Evolutionary conservation across 2,888 invertebrate genomes (phyloP).

Genomic region (Habroteleia sp.): DNA sequence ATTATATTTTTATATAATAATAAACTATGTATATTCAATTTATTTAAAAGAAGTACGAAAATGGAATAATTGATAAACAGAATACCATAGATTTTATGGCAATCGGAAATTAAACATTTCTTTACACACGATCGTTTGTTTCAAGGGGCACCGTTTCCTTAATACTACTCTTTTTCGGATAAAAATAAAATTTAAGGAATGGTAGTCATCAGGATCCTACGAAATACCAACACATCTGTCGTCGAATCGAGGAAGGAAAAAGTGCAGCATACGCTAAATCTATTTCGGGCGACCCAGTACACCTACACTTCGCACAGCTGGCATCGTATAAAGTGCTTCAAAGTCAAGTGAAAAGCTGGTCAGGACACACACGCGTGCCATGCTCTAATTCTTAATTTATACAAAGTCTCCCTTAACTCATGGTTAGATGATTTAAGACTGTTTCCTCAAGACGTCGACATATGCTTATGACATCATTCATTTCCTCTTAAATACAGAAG

Average conservation of each 20-base stretch:
- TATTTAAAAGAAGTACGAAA: no score
- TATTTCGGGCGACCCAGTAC: conserved; percentile 64
- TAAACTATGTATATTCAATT: no score
- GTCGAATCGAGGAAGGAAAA: conserved; percentile 63
- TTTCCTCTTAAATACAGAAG: conserved; percentile 39
- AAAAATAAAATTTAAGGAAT: conserved; percentile 30
- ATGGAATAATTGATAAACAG: no score
- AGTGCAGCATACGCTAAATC: conserved; percentile 65
- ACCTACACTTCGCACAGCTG: conserved; percentile 60
- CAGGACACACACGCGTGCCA: conserved; percentile 45
- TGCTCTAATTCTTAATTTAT: conserved; percentile 51
- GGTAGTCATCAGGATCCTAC: conserved; percentile 34
- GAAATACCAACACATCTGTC: conserved; percentile 70
- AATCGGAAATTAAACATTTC: no score
- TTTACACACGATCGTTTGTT: no score
- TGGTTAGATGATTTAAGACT: conserved; percentile 38
- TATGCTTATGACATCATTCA: conserved; percentile 43
- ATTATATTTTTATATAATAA: no score
- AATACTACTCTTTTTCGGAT: conserved; percentile 20
- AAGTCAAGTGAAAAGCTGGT: conserved; percentile 58
- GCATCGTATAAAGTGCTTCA: conserved; percentile 31
- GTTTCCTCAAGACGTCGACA: conserved; percentile 44
- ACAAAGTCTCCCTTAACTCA: conserved; percentile 20
- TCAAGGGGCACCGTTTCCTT: conserved; percentile 9
- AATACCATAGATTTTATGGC: no score